Percentiles rank a stretch among this genome's conserved stretches.
Evolutionary conservation across 2,888 invertebrate genomes (phyloP).

Genomic region (Clusia tigrina): DNA sequence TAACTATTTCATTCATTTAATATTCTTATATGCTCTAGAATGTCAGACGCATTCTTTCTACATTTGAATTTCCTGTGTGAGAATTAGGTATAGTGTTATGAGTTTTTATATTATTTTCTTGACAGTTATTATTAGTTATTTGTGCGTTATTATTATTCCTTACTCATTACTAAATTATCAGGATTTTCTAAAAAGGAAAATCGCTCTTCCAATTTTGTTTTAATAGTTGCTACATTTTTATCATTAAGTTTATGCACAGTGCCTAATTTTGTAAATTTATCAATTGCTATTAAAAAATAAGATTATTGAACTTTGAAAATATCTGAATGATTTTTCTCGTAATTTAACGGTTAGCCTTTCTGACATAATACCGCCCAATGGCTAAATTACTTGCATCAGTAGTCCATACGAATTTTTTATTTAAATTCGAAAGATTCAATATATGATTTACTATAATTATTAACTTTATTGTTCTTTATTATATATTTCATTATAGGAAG

Average conservation of each 20-base stretch:
- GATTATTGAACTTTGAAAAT: slow-evolving; percentile 29
- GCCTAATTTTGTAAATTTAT: slow-evolving; percentile 31
- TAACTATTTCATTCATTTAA: slow-evolving; percentile 9
- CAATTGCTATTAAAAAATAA: slow-evolving; percentile 31
- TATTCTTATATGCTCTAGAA: slow-evolving; percentile 22
- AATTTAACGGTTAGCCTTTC: slow-evolving; percentile 43
- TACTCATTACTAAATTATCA: slow-evolving; percentile 27
- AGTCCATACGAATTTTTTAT: slow-evolving; percentile 33
- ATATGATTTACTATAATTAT: neutral
- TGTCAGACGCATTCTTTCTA: slow-evolving; percentile 24
- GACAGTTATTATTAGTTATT: slow-evolving; percentile 27
- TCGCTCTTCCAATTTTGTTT: slow-evolving; percentile 25
- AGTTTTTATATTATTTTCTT: slow-evolving; percentile 23
- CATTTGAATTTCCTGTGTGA: slow-evolving; percentile 29
- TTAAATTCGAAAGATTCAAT: slow-evolving; percentile 7
- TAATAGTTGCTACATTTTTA: slow-evolving; percentile 28
- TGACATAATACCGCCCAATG: slow-evolving; percentile 46
- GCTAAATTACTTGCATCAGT: slow-evolving; percentile 47
- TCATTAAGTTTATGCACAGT: slow-evolving; percentile 28
- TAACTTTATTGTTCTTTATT: slow-evolving; percentile 2
- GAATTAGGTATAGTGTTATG: slow-evolving; percentile 30
- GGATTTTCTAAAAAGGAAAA: slow-evolving; percentile 22
- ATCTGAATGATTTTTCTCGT: slow-evolving; percentile 37
- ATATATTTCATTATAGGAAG: slow-evolving; percentile 25
- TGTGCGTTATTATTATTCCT: slow-evolving; percentile 32